Percentiles rank a stretch among this genome's conserved stretches.
These are phyloP conservation scores for Buceros bicornis DNA, from an alignment of 2,797 vertebrate genomes.

Conservation along the genomic window DNA sequence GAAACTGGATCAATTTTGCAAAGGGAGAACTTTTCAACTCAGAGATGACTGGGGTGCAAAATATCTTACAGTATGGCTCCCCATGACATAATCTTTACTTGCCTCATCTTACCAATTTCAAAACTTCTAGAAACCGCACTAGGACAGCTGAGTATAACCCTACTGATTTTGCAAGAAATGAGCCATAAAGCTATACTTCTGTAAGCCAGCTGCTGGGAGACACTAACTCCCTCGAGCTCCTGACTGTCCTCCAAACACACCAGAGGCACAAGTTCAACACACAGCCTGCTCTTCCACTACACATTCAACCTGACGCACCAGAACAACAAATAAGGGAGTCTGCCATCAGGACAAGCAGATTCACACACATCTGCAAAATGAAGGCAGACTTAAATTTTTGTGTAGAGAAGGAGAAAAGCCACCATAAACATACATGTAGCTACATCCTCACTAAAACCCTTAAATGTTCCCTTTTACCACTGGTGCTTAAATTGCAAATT, in stretches of 20 bases:
- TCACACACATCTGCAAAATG: neutral
- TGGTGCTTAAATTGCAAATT: neutral
- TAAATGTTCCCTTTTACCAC: rapidly evolving
- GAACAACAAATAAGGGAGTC: neutral
- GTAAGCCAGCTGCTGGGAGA: neutral
- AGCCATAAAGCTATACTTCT: neutral
- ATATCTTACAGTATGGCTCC: neutral
- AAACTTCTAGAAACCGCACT: neutral
- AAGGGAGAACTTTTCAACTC: neutral
- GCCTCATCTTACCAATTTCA: neutral
- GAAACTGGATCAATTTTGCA: neutral
- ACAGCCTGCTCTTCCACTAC: neutral
- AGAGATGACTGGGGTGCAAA: neutral
- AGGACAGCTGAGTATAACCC: neutral
- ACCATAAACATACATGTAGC: neutral
- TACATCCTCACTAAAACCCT: neutral
- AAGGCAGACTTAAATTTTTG: neutral
- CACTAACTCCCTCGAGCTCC: neutral
- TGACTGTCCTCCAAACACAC: neutral
- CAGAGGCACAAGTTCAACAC: neutral
- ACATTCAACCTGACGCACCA: rapidly evolving
- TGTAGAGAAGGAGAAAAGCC: neutral
- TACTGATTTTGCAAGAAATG: neutral
- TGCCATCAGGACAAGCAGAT: neutral
- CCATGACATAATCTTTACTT: neutral